Evolutionary conservation across 2,113 vertebrate species (phyloP).

Genomic region (human (Homo sapiens)): DNA sequence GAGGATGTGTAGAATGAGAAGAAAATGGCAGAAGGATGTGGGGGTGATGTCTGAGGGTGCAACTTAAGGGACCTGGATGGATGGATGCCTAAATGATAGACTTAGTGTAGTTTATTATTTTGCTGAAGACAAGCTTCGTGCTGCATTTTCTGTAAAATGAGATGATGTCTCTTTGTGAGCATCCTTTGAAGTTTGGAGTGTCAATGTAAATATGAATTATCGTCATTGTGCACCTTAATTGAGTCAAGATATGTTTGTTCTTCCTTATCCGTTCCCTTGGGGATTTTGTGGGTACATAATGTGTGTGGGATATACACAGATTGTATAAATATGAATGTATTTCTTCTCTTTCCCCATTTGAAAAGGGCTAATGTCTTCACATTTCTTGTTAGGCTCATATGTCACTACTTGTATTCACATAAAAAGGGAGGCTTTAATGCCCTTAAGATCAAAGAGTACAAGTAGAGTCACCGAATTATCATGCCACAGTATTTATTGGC

Average conservation of each 20-base stretch:
- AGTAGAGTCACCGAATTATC: constrained; percentile 45
- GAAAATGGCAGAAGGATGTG: background rate
- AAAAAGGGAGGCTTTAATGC: constrained; percentile 59
- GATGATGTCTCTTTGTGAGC: constrained; percentile 19
- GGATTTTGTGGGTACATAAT: constrained; percentile 40
- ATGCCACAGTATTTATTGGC: constrained; percentile 55
- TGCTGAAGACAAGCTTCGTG: constrained; percentile 27
- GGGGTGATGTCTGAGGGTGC: background rate
- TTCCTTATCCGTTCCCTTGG: background rate
- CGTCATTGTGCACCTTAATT: constrained; percentile 9
- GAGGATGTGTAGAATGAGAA: background rate
- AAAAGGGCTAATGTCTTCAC: constrained; percentile 48
- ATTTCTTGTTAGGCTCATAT: constrained; percentile 55
- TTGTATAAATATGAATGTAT: constrained; percentile 33
- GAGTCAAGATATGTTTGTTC: constrained; percentile 52
- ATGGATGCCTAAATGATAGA: background rate
- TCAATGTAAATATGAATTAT: constrained; percentile 30
- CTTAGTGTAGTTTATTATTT: constrained; percentile 40
- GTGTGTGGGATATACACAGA: constrained; percentile 4
- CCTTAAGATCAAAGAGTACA: constrained; percentile 62
- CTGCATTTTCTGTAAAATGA: constrained; percentile 53
- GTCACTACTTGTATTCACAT: constrained; percentile 48
- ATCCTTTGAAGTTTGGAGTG: constrained; percentile 43
- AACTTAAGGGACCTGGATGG: background rate
- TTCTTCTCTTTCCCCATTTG: constrained; percentile 39